Conservation (phyloP, 2,113 vertebrate species). For the Casuarius casuarius region DNA sequence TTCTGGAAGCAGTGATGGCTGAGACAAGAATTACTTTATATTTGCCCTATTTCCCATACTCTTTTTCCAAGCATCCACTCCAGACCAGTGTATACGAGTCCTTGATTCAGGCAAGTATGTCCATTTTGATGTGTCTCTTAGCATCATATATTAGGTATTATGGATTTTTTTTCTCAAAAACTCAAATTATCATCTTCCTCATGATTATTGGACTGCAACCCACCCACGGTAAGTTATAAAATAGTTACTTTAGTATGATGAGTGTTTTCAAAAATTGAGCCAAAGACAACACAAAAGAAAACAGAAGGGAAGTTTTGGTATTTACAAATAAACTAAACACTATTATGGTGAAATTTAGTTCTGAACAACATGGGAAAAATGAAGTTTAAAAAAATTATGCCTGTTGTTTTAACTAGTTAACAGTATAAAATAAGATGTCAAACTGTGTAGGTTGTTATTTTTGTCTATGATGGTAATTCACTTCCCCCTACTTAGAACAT, state of each 20-base stretch:
- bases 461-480: rapidly evolving
- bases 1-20: background rate
- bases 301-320: background rate
- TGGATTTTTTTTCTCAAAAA: background rate
- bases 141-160: background rate
- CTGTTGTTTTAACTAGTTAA: background rate
- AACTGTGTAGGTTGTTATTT: background rate
- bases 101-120: background rate
- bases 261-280: background rate
- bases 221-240: background rate
- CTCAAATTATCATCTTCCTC: background rate
- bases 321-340: rapidly evolving
- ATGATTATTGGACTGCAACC: background rate
- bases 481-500: background rate
- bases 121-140: background rate
- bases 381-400: background rate
- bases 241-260: background rate
- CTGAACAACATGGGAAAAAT: background rate
- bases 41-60: background rate
- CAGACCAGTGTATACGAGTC: background rate
- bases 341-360: background rate
- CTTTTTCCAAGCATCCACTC: background rate
- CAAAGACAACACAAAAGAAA: too few species aligned
- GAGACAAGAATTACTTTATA: background rate
- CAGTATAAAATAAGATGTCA: background rate